Conservation (phyloP, 1,140 invertebrate species). For the Maconellicoccus hirsutus region DNA sequence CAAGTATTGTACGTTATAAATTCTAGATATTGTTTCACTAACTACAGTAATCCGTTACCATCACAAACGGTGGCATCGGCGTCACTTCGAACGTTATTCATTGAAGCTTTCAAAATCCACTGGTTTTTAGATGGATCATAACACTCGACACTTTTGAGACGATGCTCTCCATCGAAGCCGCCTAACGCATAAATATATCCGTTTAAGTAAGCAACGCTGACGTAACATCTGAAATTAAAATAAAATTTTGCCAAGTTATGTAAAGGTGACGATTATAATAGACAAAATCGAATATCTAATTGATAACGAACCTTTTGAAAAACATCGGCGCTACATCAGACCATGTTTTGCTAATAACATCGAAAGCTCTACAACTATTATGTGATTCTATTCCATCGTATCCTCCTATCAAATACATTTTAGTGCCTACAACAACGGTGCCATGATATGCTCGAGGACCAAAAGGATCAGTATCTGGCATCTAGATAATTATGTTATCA, state of each 20-base stretch:
- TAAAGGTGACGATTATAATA: too few species aligned
- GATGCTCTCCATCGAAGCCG: slow-evolving; percentile 59
- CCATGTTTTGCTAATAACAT: slow-evolving; percentile 50
- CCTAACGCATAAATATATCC: slow-evolving; percentile 61
- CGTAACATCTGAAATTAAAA: slow-evolving; percentile 48
- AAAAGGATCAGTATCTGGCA: slow-evolving; percentile 41
- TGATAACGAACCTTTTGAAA: slow-evolving; percentile 31
- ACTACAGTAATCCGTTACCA: slow-evolving; percentile 32
- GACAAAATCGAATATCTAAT: too few species aligned
- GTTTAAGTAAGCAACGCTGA: slow-evolving; percentile 51
- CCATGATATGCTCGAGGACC: slow-evolving; percentile 59
- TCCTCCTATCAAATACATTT: slow-evolving; percentile 57
- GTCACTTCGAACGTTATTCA: slow-evolving; percentile 55
- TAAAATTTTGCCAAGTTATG: neutral
- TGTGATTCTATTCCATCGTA: slow-evolving; percentile 53
- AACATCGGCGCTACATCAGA: slow-evolving; percentile 48
- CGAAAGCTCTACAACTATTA: slow-evolving; percentile 50
- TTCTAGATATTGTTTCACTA: too few species aligned
- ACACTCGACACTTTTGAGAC: slow-evolving; percentile 57
- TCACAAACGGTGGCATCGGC: slow-evolving; percentile 47
- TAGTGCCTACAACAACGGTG: slow-evolving; percentile 43
- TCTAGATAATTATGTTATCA: too few species aligned
- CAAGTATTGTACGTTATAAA: neutral
- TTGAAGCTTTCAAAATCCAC: slow-evolving; percentile 49
- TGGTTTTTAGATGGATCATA: slow-evolving; percentile 55